A percentile compares a stretch with the other conserved stretches of the same genome.
These are phyloP conservation scores for Caenorhabditis sp. DNA, from an alignment of 2,888 invertebrate species.

Conservation along the genomic window DNA sequence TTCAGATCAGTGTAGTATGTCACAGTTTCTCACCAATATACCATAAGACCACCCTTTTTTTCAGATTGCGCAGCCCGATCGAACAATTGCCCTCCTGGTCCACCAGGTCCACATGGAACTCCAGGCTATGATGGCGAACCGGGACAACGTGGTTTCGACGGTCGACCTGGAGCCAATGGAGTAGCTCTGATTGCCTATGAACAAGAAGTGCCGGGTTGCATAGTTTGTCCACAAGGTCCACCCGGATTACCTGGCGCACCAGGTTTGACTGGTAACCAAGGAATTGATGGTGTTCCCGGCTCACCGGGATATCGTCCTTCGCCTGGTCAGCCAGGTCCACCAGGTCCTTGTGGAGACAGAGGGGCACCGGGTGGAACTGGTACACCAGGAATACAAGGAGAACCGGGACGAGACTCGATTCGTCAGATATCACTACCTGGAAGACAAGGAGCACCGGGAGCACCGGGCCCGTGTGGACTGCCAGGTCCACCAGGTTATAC, in stretches of 20 bases:
- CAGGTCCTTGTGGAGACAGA: constrained; percentile 18
- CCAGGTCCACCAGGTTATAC: constrained; percentile 39
- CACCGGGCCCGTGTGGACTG: constrained; percentile 21
- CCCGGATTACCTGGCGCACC: constrained; percentile 24
- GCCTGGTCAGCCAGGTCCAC: constrained; percentile 24
- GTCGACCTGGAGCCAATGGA: constrained; percentile 38
- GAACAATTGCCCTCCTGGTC: constrained; percentile 36
- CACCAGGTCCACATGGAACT: constrained; percentile 20
- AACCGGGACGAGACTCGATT: constrained; percentile 24
- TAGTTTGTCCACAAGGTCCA: constrained; percentile 32
- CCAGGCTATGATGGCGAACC: constrained; percentile 32
- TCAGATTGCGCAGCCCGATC: constrained; percentile 33
- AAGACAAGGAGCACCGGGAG: constrained; percentile 29
- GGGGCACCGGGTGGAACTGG: constrained; percentile 19
- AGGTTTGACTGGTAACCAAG: constrained; percentile 21
- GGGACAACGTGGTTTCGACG: constrained; percentile 30
- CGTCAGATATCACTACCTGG: constrained; percentile 23
- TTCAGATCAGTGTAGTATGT: constrained; percentile 36
- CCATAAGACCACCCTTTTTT: too few relatives aligned
- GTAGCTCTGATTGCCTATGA: constrained; percentile 37
- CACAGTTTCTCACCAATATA: too few relatives aligned
- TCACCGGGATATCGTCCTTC: constrained; percentile 15
- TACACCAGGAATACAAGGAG: constrained; percentile 27
- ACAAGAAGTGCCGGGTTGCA: constrained; percentile 41
- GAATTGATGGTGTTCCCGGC: constrained; percentile 13